These are phyloP conservation scores for Melanotaenia maccullochi DNA, from an alignment of 2,797 vertebrate genomes.

Conservation along the genomic window DNA sequence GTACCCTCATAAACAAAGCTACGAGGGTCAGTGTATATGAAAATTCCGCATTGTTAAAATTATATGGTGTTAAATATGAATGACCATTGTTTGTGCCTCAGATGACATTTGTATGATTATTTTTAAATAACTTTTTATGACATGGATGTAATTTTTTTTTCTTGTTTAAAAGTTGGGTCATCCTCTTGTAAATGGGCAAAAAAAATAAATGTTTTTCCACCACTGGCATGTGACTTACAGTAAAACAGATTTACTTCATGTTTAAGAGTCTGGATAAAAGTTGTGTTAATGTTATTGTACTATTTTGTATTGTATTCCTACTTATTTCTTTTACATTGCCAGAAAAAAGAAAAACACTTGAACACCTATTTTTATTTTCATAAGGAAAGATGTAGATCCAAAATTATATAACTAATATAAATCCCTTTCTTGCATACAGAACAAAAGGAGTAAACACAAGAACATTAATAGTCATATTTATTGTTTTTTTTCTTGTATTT, in stretches of 20 bases:
- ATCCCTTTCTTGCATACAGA: slow-evolving; percentile 73
- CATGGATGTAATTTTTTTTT: slow-evolving; percentile 53
- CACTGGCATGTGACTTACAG: background rate
- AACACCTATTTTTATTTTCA: slow-evolving; percentile 77
- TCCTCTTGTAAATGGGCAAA: slow-evolving; percentile 65
- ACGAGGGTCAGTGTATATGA: slow-evolving; percentile 1
- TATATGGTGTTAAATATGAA: slow-evolving; percentile 22
- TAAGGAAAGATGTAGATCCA: slow-evolving; percentile 83
- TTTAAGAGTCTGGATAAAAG: background rate
- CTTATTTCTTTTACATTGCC: background rate
- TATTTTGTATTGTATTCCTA: background rate
- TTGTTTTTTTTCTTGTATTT: slow-evolving; percentile 64
- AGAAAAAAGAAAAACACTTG: no score
- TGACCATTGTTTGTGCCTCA: slow-evolving; percentile 65
- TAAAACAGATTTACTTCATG: background rate
- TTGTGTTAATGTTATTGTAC: no score
- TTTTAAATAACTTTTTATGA: slow-evolving; percentile 51
- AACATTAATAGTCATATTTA: slow-evolving; percentile 83
- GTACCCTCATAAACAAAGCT: slow-evolving; percentile 13
- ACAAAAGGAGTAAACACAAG: slow-evolving; percentile 79
- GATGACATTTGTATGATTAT: slow-evolving; percentile 53
- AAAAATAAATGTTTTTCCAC: slow-evolving; percentile 70
- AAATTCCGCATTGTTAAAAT: slow-evolving; percentile 23
- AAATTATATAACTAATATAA: slow-evolving; percentile 82
- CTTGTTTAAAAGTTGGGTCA: slow-evolving; percentile 37